Base-by-base conservation (phyloP, 2,888 invertebrate species). In the Chydorus sphaericus region DNA sequence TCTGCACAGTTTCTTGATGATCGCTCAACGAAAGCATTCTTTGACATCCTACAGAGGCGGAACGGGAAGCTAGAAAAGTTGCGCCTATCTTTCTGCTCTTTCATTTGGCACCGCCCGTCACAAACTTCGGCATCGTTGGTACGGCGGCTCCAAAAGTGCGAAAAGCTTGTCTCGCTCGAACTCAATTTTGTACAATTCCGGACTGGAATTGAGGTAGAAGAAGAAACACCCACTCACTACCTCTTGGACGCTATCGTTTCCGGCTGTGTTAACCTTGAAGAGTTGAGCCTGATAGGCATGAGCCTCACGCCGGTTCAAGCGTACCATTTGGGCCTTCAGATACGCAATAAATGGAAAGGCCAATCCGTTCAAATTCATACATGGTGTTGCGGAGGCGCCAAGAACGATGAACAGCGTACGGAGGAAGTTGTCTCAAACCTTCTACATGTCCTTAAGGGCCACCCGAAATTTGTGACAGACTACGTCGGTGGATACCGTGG, bases 331-430 rank as follows among this genome's bases (percentile, higher is more conserved):
- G 55, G 48, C 16, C 5, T n/a, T 6, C 23, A 28, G 23, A 31
- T 55, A n/a, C 55, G 55, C 11, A 37, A 49, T 29, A 30, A 33
- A 26, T 55, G 55, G 55, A 48, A 33, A 31, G 55, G 48, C 14
- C 16, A 20, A 26, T 20, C 33, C 11, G 23, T 55, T 18, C 49
- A 36, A n/a, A 31, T 55, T 28, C 48, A 55, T 26, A 23, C 33
- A 4, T 44, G 44, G 44, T n/a, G n/a, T n/a, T n/a, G n/a, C n/a
- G n/a, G n/a, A n/a, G 20, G 36, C 20, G 36, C 31, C 10, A 52
- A 23, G 4, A 52, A 36, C 37, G 52, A 52, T 26, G 33, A 31
- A 6, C 26, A 31, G 3, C 14, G 23, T 10, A 33, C 52, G 3
- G 52, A 33, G 14, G 44, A 44, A 44, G 28, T 44, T 8, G 28